These are phyloP conservation scores for Cotesia congregata DNA, from an alignment of 2,888 invertebrate genomes.

Conservation along the genomic window DNA sequence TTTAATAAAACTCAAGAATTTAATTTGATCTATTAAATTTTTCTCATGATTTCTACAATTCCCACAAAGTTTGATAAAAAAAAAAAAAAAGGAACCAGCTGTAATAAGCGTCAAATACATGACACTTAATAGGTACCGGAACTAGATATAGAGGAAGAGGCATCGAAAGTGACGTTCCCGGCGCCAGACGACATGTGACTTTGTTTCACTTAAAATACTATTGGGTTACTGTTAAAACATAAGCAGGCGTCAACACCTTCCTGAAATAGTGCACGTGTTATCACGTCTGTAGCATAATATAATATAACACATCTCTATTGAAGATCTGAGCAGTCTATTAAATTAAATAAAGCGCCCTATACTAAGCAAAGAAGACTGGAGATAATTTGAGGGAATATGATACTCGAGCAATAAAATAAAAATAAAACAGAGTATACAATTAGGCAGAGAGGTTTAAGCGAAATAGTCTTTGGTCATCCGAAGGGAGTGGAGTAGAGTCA, in stretches of 20 bases:
- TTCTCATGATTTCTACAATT: too few species aligned
- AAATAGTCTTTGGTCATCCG: constrained; percentile 27
- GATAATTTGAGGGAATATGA: constrained; percentile 1
- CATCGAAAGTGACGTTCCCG: background rate
- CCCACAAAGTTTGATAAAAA: background rate
- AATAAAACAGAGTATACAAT: background rate
- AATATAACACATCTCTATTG: background rate
- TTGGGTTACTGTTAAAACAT: constrained; percentile 68
- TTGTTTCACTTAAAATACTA: constrained; percentile 57
- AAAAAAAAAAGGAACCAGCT: background rate
- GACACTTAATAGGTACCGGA: background rate
- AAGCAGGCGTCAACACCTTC: constrained; percentile 66
- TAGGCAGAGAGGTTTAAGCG: constrained; percentile 9
- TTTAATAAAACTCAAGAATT: too few species aligned
- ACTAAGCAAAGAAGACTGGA: background rate
- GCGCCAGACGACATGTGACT: constrained; percentile 29
- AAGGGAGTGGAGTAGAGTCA: too few species aligned
- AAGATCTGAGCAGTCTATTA: background rate
- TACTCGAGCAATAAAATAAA: background rate
- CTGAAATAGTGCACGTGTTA: constrained; percentile 64
- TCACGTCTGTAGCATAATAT: background rate
- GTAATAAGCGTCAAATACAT: constrained; percentile 5
- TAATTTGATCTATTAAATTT: too few species aligned
- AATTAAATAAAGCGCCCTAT: background rate
- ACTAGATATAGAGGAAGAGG: background rate